Base-by-base conservation (phyloP, 1,140 invertebrate species). In the Piezodorus guildinii region DNA sequence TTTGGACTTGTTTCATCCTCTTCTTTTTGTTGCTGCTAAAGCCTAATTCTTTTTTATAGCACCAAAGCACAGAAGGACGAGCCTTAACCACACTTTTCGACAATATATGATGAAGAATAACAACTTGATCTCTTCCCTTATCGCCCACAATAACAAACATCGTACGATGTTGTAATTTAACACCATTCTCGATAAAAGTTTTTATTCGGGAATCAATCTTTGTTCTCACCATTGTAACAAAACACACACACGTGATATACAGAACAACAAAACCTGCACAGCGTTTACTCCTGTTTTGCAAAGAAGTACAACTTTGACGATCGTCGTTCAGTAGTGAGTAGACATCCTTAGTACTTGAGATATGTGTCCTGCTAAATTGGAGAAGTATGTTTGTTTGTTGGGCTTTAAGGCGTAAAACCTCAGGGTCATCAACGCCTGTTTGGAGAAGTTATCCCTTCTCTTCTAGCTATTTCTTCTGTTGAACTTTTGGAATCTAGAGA, bases 121-220 rank as follows among this genome's bases (percentile, higher is more conserved):
- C 90, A 66, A 93, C 93, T 79, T 98, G 95, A 80, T 99, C 95
- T 74, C 86, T 82, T 25, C 88, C 89, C 82, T 97, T 97, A 72
- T 98, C 93, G 5, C 96, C 96, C 39, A 98, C 90, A 62, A 99
- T 78, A 39, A 94, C 83, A 79, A 99, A 94, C 83, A 99, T 85
- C 25, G 92, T 93, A 68, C 91, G 80, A 73, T 98, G 94, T 19
- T 90, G 87, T 10, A 83, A 72, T 68, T 82, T 81, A 45, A 98
- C 89, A 30, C 95, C 95, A 88, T 98, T 98, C 77, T 99, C 96
- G 72, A 99, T 97, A 74, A 98, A 81, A 44, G 91, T 82, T 63
- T 94, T 81, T 63, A 99, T 92, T 44, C 96, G 82, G 74, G 96
- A 97, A 75, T 99, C 96, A 69, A 99, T 89, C 76, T 99, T 98